Evolutionary conservation across 35 echinoderm and acorn worm species (phyloP).

Genomic region (Anneissia japonica): DNA sequence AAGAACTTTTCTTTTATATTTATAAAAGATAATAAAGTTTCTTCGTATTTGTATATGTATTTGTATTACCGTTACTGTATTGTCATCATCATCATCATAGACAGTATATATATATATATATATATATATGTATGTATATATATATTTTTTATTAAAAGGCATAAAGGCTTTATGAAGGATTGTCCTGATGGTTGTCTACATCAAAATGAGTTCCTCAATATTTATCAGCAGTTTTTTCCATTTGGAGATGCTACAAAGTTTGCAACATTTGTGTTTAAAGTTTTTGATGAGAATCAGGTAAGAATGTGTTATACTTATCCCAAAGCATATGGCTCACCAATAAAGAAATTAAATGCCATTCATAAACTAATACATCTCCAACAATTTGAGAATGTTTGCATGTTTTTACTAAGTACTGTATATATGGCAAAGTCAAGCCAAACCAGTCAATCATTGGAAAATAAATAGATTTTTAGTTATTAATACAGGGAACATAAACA

Average conservation of each 20-base stretch:
- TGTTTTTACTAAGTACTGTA: too few relatives aligned
- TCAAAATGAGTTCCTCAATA: constrained; percentile 68
- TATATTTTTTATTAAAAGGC: constrained; percentile 24
- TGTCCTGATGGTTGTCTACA: constrained; percentile 29
- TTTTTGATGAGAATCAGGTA: constrained; percentile 76
- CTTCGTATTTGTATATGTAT: background rate
- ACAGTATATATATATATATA: background rate
- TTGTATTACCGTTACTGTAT: background rate
- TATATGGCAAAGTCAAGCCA: too few relatives aligned
- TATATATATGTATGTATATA: background rate
- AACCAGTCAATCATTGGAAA: too few relatives aligned
- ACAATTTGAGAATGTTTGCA: too few relatives aligned
- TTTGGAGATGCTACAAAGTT: constrained; percentile 75
- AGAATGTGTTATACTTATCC: background rate
- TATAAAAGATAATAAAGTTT: background rate
- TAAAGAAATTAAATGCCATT: too few relatives aligned
- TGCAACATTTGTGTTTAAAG: constrained; percentile 84
- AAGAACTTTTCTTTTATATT: background rate
- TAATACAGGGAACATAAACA: too few relatives aligned
- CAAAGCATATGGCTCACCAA: too few relatives aligned
- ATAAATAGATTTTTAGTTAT: too few relatives aligned
- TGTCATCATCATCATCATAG: background rate
- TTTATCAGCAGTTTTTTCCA: constrained; percentile 86
- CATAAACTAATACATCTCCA: too few relatives aligned
- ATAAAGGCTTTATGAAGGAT: constrained; percentile 41